Evolutionary conservation across 2,888 invertebrate species (phyloP), one percentile per base, ranked within the genome.

Genomic region (Lepidochrysops patricia): DNA sequence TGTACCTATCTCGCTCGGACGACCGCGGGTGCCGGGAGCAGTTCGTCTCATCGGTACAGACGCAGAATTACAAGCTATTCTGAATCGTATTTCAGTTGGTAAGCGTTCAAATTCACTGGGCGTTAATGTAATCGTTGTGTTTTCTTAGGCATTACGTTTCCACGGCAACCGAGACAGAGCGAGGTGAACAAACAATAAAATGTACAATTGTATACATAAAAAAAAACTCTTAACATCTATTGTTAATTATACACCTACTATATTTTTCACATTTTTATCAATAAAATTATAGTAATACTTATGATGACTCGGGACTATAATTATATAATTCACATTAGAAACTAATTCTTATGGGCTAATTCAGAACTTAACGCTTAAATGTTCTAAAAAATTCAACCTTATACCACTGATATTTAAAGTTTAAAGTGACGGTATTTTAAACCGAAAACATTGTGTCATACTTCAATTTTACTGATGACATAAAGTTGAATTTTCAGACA

Each of bases 231-330:
- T 54, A 54, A 32, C 15, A 19, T 32, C 29, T 35, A 50, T 34
- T 50, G 58, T 58, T 58, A 58, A 19, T 56, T 37, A 35, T 43
- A 57, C 27, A 32, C 13, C 34, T 49, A 60, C 26, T 35, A 57
- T 43, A 43, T 35, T 27, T 15, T 34, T 52, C 59, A 52, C 29
- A 49, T 23, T 60, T 57, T 57, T 58, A 61, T 43, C 59, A 64
- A 61, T 63, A 64, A 68, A 65, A 68, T 64, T 74, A 72, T 72
- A 75, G 74, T 79, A 82, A 80, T 84, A 84, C 81, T 84, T 80
- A 82, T 76, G 74, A 76, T 84, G 83, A 82, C 77, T 82, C 73
- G 70, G 68, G 70, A 75, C 68, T 75, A 75, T 68, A 71, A 68
- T 74, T 71, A 70, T 70, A 67, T 62, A 67, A 67, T 69, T 66